phyloP scores from a whole-genome alignment of 1,140 invertebrate genomes.

The Drosophila orena region DNA sequence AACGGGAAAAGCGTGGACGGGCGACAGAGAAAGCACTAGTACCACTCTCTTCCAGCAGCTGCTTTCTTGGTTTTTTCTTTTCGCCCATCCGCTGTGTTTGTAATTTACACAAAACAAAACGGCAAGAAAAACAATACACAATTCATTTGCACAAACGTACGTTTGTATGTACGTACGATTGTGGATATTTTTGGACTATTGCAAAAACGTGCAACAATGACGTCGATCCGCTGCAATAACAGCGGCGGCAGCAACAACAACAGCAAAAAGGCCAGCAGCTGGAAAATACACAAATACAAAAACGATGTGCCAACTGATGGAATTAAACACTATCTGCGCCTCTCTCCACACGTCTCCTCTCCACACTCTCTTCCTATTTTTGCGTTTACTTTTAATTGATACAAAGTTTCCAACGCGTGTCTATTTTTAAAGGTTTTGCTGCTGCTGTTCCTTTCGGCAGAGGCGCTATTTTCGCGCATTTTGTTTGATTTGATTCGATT shows the following conservation, averaged over 20 bases:
- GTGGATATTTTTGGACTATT: slow-evolving; percentile 63
- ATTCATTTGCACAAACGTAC: slow-evolving; percentile 25
- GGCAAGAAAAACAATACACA: slow-evolving; percentile 42
- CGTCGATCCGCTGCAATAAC: slow-evolving; percentile 62
- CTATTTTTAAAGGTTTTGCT: slow-evolving; percentile 69
- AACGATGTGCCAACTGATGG: slow-evolving; percentile 71
- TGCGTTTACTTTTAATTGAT: slow-evolving; percentile 72
- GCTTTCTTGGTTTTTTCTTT: slow-evolving; percentile 15
- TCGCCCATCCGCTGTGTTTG: slow-evolving; percentile 9
- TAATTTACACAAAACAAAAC: slow-evolving; percentile 65
- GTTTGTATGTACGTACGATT: background rate
- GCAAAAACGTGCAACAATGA: slow-evolving; percentile 81
- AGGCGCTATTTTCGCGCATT: slow-evolving; percentile 74
- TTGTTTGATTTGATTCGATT: slow-evolving; percentile 76
- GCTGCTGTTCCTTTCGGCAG: slow-evolving; percentile 22
- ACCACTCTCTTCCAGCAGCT: slow-evolving; percentile 37
- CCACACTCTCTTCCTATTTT: slow-evolving; percentile 14
- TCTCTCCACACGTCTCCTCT: slow-evolving; percentile 30
- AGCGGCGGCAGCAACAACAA: slow-evolving; percentile 12
- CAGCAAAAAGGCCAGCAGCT: slow-evolving; percentile 42
- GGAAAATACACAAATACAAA: slow-evolving; percentile 20
- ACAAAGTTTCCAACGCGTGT: slow-evolving; percentile 75
- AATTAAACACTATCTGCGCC: slow-evolving; percentile 39
- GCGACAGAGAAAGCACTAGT: slow-evolving; percentile 17
- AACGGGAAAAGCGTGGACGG: background rate